Percentiles rank a stretch among this genome's conserved stretches.
These are phyloP conservation scores for Lipophrys pholis DNA, from an alignment of 2,113 vertebrate species.

Conservation along the genomic window DNA sequence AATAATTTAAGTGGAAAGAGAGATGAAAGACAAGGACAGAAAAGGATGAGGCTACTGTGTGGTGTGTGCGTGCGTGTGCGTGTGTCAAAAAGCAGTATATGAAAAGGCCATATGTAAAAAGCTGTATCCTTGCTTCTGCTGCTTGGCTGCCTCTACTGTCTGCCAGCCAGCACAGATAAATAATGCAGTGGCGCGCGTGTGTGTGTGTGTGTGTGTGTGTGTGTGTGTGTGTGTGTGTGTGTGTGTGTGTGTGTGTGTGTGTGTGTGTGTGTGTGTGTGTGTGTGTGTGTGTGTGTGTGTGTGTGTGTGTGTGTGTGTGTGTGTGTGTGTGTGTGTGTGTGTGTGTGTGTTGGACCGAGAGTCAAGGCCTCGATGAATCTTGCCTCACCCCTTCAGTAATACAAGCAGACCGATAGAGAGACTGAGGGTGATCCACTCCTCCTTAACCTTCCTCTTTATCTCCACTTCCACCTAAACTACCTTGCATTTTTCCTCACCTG, in stretches of 20 bases:
- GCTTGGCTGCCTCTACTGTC: conserved; percentile 46
- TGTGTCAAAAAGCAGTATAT: conserved; percentile 37
- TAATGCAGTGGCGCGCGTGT: conserved; percentile 48
- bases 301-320: conserved; percentile 9
- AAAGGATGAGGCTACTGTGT: background rate
- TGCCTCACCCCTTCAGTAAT: conserved; percentile 41
- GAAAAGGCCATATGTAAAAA: conserved; percentile 59
- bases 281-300: background rate
- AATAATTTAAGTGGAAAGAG: conserved; percentile 32
- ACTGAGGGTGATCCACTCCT: conserved; percentile 37
- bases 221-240: background rate
- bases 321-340: conserved; percentile 9
- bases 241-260: conserved; percentile 7
- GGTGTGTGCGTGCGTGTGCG: conserved; percentile 25
- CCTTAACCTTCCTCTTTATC: conserved; percentile 33
- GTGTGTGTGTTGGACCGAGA: conserved; percentile 8
- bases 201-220: conserved; percentile 2
- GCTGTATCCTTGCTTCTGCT: conserved; percentile 36
- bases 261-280: background rate
- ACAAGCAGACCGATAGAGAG: conserved; percentile 50
- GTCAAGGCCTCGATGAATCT: conserved; percentile 56
- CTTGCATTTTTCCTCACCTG: background rate
- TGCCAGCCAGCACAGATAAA: conserved; percentile 63
- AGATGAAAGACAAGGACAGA: conserved; percentile 38
- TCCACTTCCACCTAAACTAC: background rate